These are phyloP conservation scores for Vanessa cardui DNA, from an alignment of 2,888 invertebrate genomes.

Conservation along the genomic window DNA sequence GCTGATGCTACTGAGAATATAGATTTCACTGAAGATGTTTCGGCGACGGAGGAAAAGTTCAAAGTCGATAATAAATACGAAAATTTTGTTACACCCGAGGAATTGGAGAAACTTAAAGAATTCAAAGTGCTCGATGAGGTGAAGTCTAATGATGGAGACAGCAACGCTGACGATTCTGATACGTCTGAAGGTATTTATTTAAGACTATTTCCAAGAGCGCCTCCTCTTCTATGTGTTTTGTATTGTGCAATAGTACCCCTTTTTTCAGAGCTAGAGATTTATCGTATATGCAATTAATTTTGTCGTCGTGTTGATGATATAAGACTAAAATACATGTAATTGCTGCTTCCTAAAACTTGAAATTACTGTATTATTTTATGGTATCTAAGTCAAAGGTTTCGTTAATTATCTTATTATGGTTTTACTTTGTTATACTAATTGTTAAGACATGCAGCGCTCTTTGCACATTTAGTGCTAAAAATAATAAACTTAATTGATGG, in stretches of 20 bases:
- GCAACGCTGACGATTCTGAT: slow-evolving; percentile 62
- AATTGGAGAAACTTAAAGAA: slow-evolving; percentile 65
- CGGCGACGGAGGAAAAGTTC: slow-evolving; percentile 37
- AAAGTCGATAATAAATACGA: slow-evolving; percentile 50
- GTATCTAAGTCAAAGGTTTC: too few relatives aligned
- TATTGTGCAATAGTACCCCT: not conserved
- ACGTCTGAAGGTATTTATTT: slow-evolving; percentile 62
- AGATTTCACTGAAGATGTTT: slow-evolving; percentile 45
- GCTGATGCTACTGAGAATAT: slow-evolving; percentile 3
- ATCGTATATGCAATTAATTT: too few relatives aligned
- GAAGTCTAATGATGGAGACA: slow-evolving; percentile 71
- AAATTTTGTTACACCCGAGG: slow-evolving; percentile 59
- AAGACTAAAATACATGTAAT: not conserved
- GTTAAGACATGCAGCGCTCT: too few relatives aligned
- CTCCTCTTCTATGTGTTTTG: too few relatives aligned
- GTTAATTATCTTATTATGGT: too few relatives aligned
- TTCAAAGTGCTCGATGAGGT: slow-evolving; percentile 76
- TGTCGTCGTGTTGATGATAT: too few relatives aligned
- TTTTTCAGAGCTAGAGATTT: too few relatives aligned
- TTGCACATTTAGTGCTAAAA: too few relatives aligned
- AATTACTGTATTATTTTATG: too few relatives aligned
- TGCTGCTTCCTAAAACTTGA: too few relatives aligned
- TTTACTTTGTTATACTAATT: too few relatives aligned
- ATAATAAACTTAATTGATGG: too few relatives aligned
- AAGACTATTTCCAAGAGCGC: not conserved